Conservation (phyloP, 2,797 vertebrate species). For the Balearica regulorum region DNA sequence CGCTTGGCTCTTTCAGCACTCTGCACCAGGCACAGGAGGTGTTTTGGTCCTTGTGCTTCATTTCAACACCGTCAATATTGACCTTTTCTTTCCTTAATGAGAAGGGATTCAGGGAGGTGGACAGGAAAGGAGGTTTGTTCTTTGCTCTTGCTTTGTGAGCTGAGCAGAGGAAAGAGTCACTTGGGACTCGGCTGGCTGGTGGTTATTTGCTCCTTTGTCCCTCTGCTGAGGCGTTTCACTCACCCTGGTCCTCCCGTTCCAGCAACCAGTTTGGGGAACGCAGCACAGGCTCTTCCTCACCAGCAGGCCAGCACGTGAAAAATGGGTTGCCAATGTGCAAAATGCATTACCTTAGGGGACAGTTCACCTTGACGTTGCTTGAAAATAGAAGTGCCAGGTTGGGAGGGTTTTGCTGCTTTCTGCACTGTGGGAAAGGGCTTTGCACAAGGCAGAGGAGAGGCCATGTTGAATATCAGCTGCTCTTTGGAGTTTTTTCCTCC, state of each 20-base stretch:
- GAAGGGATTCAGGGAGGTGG: background rate
- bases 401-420: background rate
- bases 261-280: background rate
- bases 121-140: background rate
- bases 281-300: background rate
- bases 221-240: background rate
- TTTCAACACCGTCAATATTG: conserved; percentile 7
- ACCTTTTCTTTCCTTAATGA: conserved; percentile 8
- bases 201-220: background rate
- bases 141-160: background rate
- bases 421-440: background rate
- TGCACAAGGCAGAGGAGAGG: background rate
- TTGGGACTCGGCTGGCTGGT: accelerated
- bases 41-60: background rate
- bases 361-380: background rate
- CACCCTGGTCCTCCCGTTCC: background rate
- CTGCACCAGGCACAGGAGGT: background rate
- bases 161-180: background rate
- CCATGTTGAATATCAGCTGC: background rate
- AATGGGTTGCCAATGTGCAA: background rate
- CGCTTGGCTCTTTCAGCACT: background rate
- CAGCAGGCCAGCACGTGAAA: background rate
- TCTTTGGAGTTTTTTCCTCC: background rate
- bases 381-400: background rate
- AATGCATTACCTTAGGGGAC: background rate